Base-by-base conservation (phyloP, 2,797 vertebrate genomes). In the Fistularia tabacaria region DNA sequence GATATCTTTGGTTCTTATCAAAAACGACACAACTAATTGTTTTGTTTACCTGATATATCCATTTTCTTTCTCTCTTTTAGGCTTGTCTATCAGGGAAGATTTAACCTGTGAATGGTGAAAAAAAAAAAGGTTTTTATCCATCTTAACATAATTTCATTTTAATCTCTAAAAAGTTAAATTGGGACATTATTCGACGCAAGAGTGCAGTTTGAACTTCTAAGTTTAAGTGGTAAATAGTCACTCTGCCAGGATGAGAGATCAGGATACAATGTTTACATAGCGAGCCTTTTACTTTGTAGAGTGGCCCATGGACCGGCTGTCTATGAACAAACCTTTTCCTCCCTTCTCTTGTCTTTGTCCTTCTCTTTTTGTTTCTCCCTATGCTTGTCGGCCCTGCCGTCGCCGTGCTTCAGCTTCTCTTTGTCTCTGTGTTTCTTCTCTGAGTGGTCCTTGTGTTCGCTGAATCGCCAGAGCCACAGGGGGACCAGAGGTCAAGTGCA, bases 361-460 rank as follows among this genome's bases (percentile, higher is more conserved):
- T 25, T 25, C 78, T 98, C 95, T 71, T 91, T 91, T 85, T 92
- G 84, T 79, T 91, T 92, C 77, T 92, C 89, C 84, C 90, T 87
- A 78, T 93, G 92, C 89, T 95, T 97, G 85, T 96, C 95, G 91
- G 93, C 90, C 82, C 92, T 94, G 77, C 93, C 89, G 81, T 92
- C 90, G 87, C 90, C 91, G 82, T 91, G 88, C 85, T 91, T 93
- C 72, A 89, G 70, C 90, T 92, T 94, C 73, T 92, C 94, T 89
- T 94, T 97, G 64, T 98, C 94, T 90, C 91, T 92, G 83, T 96
- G 92, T 91, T 98, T 98, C 87, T 95, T 97, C 82, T 98, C 95
- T 49, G 91, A 92, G 51, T 84, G 92, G 77, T 97, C 95, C 90
- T 91, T 97, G 90, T 94, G 90, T 83, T 96, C 94, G 51, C 94